Evolutionary conservation across 2,113 vertebrate species (phyloP).

Genomic region (Pseudorhombus dupliciocellatus): DNA sequence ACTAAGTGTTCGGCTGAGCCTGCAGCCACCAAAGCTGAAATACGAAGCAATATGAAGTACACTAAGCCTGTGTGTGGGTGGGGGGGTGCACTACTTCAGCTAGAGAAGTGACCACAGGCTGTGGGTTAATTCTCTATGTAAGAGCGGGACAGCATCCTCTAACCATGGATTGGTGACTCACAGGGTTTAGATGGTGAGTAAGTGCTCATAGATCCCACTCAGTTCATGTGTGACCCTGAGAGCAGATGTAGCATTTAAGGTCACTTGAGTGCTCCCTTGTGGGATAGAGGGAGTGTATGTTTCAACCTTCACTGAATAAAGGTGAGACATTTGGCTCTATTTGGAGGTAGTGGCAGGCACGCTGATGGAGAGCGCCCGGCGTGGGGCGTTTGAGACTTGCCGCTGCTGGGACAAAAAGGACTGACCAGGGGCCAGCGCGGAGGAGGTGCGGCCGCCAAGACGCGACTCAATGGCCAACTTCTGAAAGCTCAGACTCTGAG

Average conservation of each 20-base stretch:
- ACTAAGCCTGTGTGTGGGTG: not conserved
- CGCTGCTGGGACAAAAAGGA: constrained; percentile 96
- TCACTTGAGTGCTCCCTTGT: constrained; percentile 85
- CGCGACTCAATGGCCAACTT: constrained; percentile 93
- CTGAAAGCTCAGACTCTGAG: constrained; percentile 92
- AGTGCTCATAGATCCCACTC: constrained; percentile 29
- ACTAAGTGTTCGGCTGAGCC: constrained; percentile 16
- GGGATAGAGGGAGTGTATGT: constrained; percentile 35
- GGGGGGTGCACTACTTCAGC: constrained; percentile 3
- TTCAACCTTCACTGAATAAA: constrained; percentile 14
- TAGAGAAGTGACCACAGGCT: constrained; percentile 18
- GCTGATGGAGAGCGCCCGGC: constrained; percentile 83
- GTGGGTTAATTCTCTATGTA: constrained; percentile 11
- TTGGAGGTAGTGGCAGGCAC: constrained; percentile 84
- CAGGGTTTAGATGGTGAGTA: constrained; percentile 1
- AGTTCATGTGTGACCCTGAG: constrained; percentile 42
- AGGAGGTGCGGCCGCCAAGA: constrained; percentile 78
- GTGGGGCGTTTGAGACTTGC: constrained; percentile 89
- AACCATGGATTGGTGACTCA: constrained; percentile 9
- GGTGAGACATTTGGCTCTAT: constrained; percentile 67
- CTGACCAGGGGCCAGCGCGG: constrained; percentile 74
- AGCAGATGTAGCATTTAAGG: constrained; percentile 76
- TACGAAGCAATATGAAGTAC: not conserved
- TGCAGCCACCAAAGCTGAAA: constrained; percentile 15
- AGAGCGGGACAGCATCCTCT: constrained; percentile 2